Evolutionary conservation across 2,113 vertebrate species (phyloP).

Genomic region (Nothoprocta perdicaria): DNA sequence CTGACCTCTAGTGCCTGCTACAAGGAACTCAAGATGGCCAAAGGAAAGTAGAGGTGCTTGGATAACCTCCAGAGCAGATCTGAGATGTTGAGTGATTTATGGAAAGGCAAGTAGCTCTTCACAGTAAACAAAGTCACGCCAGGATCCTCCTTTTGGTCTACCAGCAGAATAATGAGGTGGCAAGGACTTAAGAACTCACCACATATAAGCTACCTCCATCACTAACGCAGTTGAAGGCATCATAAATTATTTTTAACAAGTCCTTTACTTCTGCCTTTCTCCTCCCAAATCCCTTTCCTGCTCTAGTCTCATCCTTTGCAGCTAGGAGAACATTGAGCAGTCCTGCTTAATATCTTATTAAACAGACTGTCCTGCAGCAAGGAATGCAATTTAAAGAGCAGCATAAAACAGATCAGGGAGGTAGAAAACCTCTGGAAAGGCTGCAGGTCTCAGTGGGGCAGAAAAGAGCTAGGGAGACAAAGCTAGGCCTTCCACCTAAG

Average conservation of each 20-base stretch:
- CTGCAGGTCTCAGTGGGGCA: too few species aligned
- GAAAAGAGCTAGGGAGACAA: too few species aligned
- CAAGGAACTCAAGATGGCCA: slow-evolving; percentile 4
- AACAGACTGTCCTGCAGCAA: too few species aligned
- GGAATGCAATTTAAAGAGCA: too few species aligned
- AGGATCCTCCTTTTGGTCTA: background rate
- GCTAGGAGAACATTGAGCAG: background rate
- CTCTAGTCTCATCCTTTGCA: background rate
- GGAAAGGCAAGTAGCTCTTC: background rate
- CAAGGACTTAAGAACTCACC: fast-evolving
- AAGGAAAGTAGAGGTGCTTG: background rate
- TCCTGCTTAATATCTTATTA: background rate
- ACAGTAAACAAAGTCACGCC: background rate
- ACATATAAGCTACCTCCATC: fast-evolving
- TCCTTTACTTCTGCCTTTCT: background rate
- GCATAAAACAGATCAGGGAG: too few species aligned
- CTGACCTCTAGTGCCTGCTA: slow-evolving; percentile 65
- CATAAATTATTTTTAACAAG: background rate
- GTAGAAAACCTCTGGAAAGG: too few species aligned
- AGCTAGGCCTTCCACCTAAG: too few species aligned
- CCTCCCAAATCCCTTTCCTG: background rate
- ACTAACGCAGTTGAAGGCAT: background rate
- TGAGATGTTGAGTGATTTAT: background rate
- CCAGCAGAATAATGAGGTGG: too few species aligned
- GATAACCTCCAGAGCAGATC: background rate